Percentiles rank a stretch among this genome's conserved stretches.
phyloP scores from a whole-genome alignment of 2,113 vertebrate genomes.

The chimpanzee (Pan troglodytes) region DNA sequence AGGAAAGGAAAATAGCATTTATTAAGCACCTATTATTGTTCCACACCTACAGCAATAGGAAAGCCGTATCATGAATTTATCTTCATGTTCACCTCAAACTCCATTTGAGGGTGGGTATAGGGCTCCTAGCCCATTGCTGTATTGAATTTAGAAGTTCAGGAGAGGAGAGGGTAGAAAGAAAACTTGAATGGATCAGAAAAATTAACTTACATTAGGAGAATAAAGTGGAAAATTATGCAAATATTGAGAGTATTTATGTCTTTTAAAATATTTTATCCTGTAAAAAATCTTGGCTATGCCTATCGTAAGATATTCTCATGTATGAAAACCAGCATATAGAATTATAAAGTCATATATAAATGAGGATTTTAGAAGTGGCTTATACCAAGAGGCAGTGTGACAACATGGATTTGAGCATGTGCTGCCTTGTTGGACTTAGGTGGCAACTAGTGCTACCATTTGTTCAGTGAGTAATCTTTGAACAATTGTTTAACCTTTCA shows the following conservation, averaged over 20 bases:
- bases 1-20: not conserved
- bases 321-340: not conserved
- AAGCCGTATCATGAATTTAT: not conserved
- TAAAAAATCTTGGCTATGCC: not conserved
- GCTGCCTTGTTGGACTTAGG: not conserved
- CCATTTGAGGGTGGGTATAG: not conserved
- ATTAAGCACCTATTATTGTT: not conserved
- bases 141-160: not conserved
- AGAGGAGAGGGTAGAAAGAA: not conserved
- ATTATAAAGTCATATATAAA: not conserved
- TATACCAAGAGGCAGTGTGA: not conserved
- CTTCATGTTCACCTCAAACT: not conserved
- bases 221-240: not conserved
- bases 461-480: not conserved
- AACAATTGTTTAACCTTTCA: not conserved
- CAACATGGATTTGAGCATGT: too few species aligned
- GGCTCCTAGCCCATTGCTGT: not conserved
- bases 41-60: too few species aligned
- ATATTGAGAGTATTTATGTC: not conserved
- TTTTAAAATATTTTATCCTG: not conserved
- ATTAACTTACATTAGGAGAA: not conserved
- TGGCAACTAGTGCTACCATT: not conserved
- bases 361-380: not conserved
- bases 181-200: not conserved
- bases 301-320: not conserved